A percentile compares a stretch with the other conserved stretches of the same genome.
Conservation (phyloP, 2,113 vertebrate species). For the Zosterops japonicus region DNA sequence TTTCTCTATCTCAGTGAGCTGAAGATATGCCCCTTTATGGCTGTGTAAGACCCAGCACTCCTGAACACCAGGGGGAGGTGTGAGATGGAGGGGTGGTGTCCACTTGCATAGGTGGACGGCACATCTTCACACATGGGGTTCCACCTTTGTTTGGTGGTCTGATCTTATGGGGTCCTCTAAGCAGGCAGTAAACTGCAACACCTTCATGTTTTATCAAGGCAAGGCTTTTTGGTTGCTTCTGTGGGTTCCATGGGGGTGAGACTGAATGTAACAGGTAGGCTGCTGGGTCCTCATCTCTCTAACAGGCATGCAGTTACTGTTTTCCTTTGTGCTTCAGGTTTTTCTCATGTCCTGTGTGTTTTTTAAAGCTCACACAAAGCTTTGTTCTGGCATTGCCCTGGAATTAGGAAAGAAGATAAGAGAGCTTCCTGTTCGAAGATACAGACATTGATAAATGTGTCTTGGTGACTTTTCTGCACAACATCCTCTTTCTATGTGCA, state of each 20-base stretch:
- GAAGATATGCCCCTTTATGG: accelerated
- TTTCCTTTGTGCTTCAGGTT: neutral
- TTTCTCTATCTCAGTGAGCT: neutral
- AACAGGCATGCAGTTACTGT: neutral
- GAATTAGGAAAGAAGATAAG: neutral
- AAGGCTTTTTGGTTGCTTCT: neutral
- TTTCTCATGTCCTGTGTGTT: neutral
- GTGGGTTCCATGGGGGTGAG: neutral
- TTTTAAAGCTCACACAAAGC: neutral
- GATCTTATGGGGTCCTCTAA: neutral
- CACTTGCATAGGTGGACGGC: neutral
- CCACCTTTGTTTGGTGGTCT: neutral
- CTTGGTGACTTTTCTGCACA: neutral
- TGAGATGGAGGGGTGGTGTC: neutral
- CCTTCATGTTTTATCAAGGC: neutral
- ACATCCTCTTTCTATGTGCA: neutral
- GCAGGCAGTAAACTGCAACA: neutral
- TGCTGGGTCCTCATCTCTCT: neutral
- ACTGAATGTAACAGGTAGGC: neutral
- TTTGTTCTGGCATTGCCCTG: neutral
- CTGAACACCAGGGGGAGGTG: neutral
- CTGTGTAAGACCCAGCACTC: neutral
- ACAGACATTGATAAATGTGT: neutral
- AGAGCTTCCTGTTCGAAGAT: neutral
- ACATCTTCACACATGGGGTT: neutral